Percentiles rank a stretch among this genome's conserved stretches.
Conservation (phyloP, 2,797 vertebrate genomes). For the Xerus rutilus region DNA sequence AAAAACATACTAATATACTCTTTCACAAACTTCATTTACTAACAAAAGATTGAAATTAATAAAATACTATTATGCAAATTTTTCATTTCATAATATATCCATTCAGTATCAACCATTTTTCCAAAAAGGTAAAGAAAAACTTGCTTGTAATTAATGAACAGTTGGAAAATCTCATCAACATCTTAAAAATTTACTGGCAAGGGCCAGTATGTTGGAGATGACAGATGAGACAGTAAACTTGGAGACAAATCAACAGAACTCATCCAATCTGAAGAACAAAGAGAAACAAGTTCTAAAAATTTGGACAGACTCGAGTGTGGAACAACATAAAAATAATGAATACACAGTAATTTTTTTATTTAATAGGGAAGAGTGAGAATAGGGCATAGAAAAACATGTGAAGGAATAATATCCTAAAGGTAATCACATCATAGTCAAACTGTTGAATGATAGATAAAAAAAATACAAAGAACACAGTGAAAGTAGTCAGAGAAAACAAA, state of each 20-base stretch:
- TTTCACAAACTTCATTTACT: background rate
- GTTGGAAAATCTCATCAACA: background rate
- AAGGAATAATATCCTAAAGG: background rate
- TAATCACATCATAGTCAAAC: background rate
- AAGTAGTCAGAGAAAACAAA: background rate
- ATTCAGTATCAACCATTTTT: background rate
- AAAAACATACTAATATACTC: background rate
- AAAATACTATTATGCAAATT: background rate
- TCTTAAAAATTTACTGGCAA: background rate
- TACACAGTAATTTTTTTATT: background rate
- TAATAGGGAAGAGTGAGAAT: background rate
- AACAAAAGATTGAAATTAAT: background rate
- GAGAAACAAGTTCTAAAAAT: background rate
- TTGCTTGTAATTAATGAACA: background rate
- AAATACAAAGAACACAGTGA: background rate
- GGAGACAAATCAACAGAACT: too few species aligned
- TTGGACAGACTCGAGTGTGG: background rate
- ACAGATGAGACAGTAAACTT: constrained; percentile 1
- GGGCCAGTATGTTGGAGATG: background rate
- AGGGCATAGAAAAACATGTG: background rate
- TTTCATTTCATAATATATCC: constrained; percentile 3
- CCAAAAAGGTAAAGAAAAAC: background rate
- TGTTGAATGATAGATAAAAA: background rate
- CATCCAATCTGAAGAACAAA: background rate
- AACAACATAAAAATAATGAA: background rate